phyloP scores from a whole-genome alignment of 2,888 invertebrate genomes.

The Acronicta psi region DNA sequence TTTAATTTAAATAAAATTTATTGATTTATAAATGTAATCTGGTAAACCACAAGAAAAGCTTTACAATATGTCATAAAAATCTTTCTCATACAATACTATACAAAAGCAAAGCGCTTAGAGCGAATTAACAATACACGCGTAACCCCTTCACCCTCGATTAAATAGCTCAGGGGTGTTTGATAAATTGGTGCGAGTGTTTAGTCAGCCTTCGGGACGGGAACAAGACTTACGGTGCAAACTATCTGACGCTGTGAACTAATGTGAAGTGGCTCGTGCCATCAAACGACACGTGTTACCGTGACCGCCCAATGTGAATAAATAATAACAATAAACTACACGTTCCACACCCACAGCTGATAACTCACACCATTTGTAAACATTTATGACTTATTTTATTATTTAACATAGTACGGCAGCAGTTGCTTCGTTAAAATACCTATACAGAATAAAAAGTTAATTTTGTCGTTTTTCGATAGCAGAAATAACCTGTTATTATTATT shows the following conservation, averaged over 20 bases:
- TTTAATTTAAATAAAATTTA: no score
- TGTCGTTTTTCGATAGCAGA: constrained; percentile 9
- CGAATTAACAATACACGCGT: constrained; percentile 57
- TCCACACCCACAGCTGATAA: constrained; percentile 64
- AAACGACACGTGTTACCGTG: constrained; percentile 67
- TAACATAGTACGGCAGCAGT: constrained; percentile 45
- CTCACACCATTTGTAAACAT: constrained; percentile 67
- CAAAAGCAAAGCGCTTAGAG: constrained; percentile 35
- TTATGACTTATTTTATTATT: constrained; percentile 63
- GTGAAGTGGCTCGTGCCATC: constrained; percentile 66
- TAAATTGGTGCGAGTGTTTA: constrained; percentile 66
- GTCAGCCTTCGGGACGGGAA: constrained; percentile 52
- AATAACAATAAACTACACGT: constrained; percentile 67
- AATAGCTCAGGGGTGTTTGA: constrained; percentile 66
- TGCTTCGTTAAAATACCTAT: constrained; percentile 51
- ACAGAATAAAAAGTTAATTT: constrained; percentile 25
- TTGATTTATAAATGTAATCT: no score
- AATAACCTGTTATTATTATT: constrained; percentile 2
- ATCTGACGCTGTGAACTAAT: constrained; percentile 62
- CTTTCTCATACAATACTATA: constrained; percentile 44
- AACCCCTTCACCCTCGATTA: constrained; percentile 65
- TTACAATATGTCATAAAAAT: constrained; percentile 19
- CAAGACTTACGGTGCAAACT: constrained; percentile 40
- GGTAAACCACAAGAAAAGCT: constrained; percentile 5
- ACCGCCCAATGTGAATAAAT: constrained; percentile 70